A percentile compares a stretch with the other conserved stretches of the same genome.
phyloP scores from a whole-genome alignment of 2,888 invertebrate species.

The Oasisia sp. region DNA sequence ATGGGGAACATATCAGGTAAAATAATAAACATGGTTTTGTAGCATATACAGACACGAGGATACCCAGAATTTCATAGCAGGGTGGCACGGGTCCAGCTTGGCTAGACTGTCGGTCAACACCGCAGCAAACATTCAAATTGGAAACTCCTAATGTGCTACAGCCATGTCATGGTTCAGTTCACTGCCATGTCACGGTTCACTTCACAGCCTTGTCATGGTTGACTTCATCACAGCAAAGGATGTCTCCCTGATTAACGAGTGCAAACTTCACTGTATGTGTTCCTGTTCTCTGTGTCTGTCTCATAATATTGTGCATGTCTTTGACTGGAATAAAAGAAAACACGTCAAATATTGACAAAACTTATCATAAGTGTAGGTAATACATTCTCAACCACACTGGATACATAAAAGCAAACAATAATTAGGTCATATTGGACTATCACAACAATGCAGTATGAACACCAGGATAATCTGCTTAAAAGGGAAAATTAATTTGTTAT shows the following conservation, averaged over 20 bases:
- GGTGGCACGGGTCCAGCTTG: neutral
- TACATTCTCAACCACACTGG: neutral
- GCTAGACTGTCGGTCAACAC: neutral
- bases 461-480: too few species aligned
- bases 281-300: neutral
- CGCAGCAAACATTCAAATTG: neutral
- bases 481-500: too few species aligned
- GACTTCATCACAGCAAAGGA: neutral
- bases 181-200: too few species aligned
- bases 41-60: neutral
- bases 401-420: too few species aligned
- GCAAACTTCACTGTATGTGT: neutral
- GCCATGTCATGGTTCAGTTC: neutral
- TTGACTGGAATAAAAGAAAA: neutral
- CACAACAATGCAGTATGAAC: too few species aligned
- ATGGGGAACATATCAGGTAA: neutral
- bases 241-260: neutral
- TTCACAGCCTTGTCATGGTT: neutral
- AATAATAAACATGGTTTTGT: neutral
- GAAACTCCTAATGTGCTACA: neutral
- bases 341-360: neutral
- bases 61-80: neutral
- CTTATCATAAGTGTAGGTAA: neutral
- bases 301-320: slow-evolving; percentile 2
- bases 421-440: too few species aligned